Conservation (phyloP, 2,113 vertebrate genomes). For the Tetraodon nigroviridis region DNA sequence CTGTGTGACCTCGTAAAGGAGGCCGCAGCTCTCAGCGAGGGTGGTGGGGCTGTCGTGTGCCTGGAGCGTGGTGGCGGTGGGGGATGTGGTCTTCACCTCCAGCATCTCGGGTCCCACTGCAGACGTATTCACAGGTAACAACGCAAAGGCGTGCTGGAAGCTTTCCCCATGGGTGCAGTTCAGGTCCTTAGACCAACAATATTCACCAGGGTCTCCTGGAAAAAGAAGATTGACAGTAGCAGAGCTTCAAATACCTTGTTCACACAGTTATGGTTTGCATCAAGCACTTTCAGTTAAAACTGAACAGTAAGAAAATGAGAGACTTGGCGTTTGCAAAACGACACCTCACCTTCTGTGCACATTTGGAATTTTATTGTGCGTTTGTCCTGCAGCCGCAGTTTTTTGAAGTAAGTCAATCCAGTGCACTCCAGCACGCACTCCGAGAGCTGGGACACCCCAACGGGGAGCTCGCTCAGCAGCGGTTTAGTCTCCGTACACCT, state of each 20-base stretch:
- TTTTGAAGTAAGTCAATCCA: conserved; percentile 51
- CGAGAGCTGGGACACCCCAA: conserved; percentile 17
- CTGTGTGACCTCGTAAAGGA: conserved; percentile 62
- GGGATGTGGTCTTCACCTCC: conserved; percentile 36
- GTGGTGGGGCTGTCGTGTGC: conserved; percentile 29
- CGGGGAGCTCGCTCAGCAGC: conserved; percentile 27
- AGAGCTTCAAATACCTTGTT: background rate
- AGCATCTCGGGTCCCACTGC: conserved; percentile 5
- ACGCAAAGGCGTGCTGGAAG: conserved; percentile 56
- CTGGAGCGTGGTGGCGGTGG: conserved; percentile 12
- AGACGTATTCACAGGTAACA: conserved; percentile 60
- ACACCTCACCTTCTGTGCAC: conserved; percentile 62
- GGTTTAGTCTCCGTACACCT: conserved; percentile 54
- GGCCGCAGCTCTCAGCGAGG: conserved; percentile 63
- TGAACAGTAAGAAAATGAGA: background rate
- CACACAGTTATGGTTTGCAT: background rate
- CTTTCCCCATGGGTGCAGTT: conserved; percentile 58
- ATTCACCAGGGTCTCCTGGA: conserved; percentile 59
- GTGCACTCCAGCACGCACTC: conserved; percentile 69
- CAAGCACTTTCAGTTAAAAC: background rate
- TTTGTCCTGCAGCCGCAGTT: conserved; percentile 48
- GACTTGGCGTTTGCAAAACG: background rate
- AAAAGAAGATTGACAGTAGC: conserved; percentile 8
- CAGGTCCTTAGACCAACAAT: conserved; percentile 66
- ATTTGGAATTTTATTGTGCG: conserved; percentile 61